Conservation (phyloP, 2,113 vertebrate genomes). For the Phrynosoma blainvillii region DNA sequence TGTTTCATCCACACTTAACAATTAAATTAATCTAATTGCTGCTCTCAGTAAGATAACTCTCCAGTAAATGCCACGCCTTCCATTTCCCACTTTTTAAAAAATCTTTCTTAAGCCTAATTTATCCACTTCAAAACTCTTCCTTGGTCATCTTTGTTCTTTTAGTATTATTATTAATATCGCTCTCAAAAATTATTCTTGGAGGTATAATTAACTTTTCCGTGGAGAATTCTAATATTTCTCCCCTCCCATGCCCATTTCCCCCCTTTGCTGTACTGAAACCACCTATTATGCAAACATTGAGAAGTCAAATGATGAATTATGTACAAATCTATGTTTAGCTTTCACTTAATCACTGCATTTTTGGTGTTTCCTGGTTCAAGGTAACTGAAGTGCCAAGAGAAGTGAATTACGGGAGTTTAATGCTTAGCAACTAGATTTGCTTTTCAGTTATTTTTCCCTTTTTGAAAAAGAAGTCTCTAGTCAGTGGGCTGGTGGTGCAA, state of each 20-base stretch:
- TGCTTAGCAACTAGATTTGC: constrained; percentile 27
- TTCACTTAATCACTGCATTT: constrained; percentile 74
- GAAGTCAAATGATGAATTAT: constrained; percentile 82
- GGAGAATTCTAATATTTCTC: constrained; percentile 79
- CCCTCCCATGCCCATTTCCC: constrained; percentile 73
- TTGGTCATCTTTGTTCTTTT: constrained; percentile 50
- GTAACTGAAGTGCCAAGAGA: constrained; percentile 60
- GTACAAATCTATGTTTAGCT: constrained; percentile 72
- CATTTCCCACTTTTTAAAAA: constrained; percentile 68
- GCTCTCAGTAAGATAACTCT: constrained; percentile 76
- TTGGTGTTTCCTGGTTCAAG: constrained; percentile 59
- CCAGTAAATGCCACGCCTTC: constrained; percentile 73
- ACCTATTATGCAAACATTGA: constrained; percentile 83
- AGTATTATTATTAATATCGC: constrained; percentile 21
- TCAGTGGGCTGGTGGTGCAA: too few species aligned
- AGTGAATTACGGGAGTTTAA: constrained; percentile 41
- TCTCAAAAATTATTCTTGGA: constrained; percentile 78
- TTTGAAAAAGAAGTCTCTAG: not conserved
- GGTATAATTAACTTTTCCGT: constrained; percentile 85
- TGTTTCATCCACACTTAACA: constrained; percentile 71
- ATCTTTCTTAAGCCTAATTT: constrained; percentile 75
- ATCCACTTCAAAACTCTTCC: constrained; percentile 73
- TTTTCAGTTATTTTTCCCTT: not conserved
- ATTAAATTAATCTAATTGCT: constrained; percentile 82
- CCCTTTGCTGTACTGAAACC: constrained; percentile 77